Evolutionary conservation across 2,113 vertebrate genomes (phyloP), one percentile per base, ranked within the genome.

Genomic region (Atlantisia rogersi): DNA sequence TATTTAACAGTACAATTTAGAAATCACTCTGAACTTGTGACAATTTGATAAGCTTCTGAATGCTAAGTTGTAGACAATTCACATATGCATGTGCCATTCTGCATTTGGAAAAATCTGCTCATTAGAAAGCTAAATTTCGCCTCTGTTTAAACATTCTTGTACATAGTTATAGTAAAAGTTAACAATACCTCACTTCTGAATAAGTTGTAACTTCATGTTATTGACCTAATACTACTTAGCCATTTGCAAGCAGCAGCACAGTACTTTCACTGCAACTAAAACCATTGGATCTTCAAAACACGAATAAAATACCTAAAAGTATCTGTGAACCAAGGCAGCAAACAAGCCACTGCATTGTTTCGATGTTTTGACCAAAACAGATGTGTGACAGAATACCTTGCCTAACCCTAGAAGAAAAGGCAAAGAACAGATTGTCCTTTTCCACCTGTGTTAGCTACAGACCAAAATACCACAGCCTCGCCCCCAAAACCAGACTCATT

Each of bases 321-420:
- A 97, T 84, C 80, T 95, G 73, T 46, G 85, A 81, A 94, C 62
- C 59, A 85, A 92, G 85, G 95, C 59, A 97, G 71, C 46, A 93
- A 97, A 97, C 56, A 95, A 87, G 92, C 17, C 11, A 25, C n/a
- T 76, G 64, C 81, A 96, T 90, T 97, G 82, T 97, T 97, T 67
- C 65, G 82, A 82, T 98, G 95, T 96, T 98, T 97, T 97, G 96
- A 95, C 95, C 86, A 96, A 97, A 98, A 97, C 91, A 96, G 75
- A 94, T 92, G 95, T 62, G 56, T 40, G 44, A 94, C 86, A 96
- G 32, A 97, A 91, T 58, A 93, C 48, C 58, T 89, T 83, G 86
- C 25, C 67, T 32, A 86, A 94, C 77, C 81, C 78, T 58, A 84
- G 70, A 94, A 81, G 22, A 86, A 91, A 94, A 94, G 74, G 73